Conservation (phyloP, 2,888 invertebrate species). For the Baronia brevicornis region DNA sequence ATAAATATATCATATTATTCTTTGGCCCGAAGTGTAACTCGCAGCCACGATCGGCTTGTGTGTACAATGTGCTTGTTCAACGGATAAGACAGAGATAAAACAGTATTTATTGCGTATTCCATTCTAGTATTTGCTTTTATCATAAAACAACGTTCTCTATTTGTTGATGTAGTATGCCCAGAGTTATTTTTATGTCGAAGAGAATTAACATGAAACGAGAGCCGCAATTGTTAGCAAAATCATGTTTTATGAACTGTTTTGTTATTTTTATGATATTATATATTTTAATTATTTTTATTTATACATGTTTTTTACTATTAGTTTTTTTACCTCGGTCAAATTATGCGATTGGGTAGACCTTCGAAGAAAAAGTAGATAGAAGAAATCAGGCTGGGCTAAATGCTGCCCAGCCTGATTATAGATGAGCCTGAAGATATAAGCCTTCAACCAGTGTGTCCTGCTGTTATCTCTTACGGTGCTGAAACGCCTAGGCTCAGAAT, state of each 20-base stretch:
- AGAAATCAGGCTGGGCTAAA: too few relatives aligned
- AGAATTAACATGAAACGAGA: constrained; percentile 17
- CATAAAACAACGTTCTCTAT: constrained; percentile 41
- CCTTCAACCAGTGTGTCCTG: too few relatives aligned
- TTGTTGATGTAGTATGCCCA: constrained; percentile 23
- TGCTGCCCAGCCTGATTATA: too few relatives aligned
- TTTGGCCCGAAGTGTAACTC: constrained; percentile 13
- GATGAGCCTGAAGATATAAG: too few relatives aligned
- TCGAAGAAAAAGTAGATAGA: too few relatives aligned
- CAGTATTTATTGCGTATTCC: constrained; percentile 55
- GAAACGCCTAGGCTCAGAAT: too few relatives aligned
- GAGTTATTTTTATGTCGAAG: constrained; percentile 28
- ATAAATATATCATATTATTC: constrained; percentile 1
- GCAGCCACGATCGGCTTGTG: constrained; percentile 28
- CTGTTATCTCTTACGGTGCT: too few relatives aligned
- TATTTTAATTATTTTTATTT: too few relatives aligned
- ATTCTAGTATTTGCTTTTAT: constrained; percentile 49
- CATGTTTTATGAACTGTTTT: constrained; percentile 3
- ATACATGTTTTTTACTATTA: not conserved
- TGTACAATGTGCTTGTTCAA: constrained; percentile 42
- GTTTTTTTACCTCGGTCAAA: too few relatives aligned
- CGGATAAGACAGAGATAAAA: constrained; percentile 54
- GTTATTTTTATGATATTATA: too few relatives aligned
- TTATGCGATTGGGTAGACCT: too few relatives aligned
- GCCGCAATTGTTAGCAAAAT: not conserved